These are phyloP conservation scores for Lichenostomus cassidix DNA, from an alignment of 2,113 vertebrate species.

Conservation along the genomic window DNA sequence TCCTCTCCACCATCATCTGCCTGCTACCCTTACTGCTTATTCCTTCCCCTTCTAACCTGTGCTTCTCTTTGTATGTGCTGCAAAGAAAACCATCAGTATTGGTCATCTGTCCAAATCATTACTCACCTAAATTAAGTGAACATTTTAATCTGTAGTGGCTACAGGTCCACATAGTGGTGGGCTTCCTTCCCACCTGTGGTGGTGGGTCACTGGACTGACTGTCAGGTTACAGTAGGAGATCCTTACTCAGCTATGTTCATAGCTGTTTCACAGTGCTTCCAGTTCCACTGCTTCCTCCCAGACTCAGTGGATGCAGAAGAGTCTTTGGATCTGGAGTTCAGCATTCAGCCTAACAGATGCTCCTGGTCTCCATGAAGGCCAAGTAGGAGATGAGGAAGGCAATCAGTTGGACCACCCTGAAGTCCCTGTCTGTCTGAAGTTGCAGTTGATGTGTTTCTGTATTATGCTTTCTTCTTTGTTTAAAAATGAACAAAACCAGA, in stretches of 20 bases:
- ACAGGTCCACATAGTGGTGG: neutral
- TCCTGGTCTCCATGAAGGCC: neutral
- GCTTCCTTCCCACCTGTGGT: neutral
- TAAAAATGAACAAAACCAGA: neutral
- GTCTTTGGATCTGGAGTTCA: constrained; percentile 1
- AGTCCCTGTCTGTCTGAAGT: neutral
- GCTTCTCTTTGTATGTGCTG: neutral
- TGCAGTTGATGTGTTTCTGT: neutral
- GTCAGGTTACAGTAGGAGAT: neutral
- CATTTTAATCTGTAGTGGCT: neutral
- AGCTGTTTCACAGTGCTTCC: neutral
- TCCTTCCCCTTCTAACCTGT: neutral
- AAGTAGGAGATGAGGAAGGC: neutral
- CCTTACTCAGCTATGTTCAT: neutral
- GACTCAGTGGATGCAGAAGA: neutral
- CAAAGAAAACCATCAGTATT: neutral
- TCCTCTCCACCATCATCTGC: neutral
- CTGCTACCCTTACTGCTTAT: neutral
- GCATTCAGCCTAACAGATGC: neutral
- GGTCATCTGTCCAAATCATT: neutral
- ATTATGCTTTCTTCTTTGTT: neutral
- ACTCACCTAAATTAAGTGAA: neutral
- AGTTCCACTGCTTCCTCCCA: neutral
- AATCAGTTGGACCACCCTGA: neutral
- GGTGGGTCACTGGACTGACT: neutral